Percentiles rank a stretch among this genome's conserved stretches.
These are phyloP conservation scores for Teleopsis dalmanni DNA, from an alignment of 1,140 invertebrate genomes.

Conservation along the genomic window DNA sequence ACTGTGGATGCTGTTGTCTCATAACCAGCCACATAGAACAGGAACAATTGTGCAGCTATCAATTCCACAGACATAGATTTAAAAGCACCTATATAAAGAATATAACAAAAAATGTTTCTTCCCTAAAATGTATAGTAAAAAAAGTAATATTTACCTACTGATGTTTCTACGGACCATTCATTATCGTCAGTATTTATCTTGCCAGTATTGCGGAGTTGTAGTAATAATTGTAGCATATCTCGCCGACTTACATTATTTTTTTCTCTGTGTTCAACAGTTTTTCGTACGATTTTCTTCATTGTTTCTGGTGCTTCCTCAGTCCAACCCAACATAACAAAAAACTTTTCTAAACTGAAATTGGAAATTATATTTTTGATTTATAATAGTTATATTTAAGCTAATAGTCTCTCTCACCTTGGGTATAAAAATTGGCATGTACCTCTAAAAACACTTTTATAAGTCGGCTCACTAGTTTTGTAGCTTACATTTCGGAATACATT, in stretches of 20 bases:
- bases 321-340: constrained; percentile 11
- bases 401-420: constrained; percentile 15
- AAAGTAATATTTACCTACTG: constrained; percentile 10
- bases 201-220: constrained; percentile 45
- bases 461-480: constrained; percentile 13
- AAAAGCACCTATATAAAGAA: constrained; percentile 6
- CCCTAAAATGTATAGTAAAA: no score
- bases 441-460: constrained; percentile 7
- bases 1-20: constrained; percentile 58
- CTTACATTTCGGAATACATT: constrained; percentile 16
- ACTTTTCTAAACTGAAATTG: constrained; percentile 12
- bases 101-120: no score
- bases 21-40: constrained; percentile 59
- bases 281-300: constrained; percentile 40
- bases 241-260: constrained; percentile 42
- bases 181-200: constrained; percentile 32
- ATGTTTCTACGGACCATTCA: constrained; percentile 23
- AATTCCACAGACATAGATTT: constrained; percentile 38
- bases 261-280: constrained; percentile 46
- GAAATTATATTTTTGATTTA: constrained; percentile 1
- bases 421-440: constrained; percentile 11
- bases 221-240: constrained; percentile 49
- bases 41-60: constrained; percentile 50
- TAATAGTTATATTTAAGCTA: background rate
- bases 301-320: background rate